Percentiles rank a stretch among this genome's conserved stretches.
These are phyloP conservation scores for Sceloporus tristichus DNA, from an alignment of 2,113 vertebrate species.

Conservation along the genomic window DNA sequence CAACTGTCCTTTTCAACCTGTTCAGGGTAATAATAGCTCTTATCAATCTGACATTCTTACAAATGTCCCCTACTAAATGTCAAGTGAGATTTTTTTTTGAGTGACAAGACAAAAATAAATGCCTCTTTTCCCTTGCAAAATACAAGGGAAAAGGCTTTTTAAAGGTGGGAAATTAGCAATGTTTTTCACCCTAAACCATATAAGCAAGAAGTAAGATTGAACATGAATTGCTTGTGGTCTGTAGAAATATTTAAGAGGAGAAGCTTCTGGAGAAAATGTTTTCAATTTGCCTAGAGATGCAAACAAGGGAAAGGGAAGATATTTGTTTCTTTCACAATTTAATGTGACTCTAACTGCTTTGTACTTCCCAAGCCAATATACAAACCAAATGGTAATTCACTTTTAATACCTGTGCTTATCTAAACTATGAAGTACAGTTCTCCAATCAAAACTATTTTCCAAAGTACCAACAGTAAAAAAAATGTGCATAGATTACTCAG, in stretches of 20 bases:
- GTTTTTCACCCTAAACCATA: neutral
- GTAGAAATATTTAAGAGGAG: neutral
- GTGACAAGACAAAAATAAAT: slow-evolving; percentile 55
- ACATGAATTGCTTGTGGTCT: neutral
- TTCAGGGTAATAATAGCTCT: slow-evolving; percentile 76
- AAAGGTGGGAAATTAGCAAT: slow-evolving; percentile 7
- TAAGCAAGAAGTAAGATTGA: neutral
- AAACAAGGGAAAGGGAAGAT: neutral
- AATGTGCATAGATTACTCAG: neutral
- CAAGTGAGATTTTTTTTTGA: slow-evolving; percentile 77
- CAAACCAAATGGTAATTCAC: neutral
- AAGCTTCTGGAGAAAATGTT: neutral
- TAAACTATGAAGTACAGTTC: too few species aligned
- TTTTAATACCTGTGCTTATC: too few species aligned
- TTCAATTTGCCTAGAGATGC: neutral
- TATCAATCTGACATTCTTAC: slow-evolving; percentile 79
- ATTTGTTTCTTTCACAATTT: neutral
- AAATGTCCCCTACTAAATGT: slow-evolving; percentile 78
- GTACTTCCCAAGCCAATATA: neutral
- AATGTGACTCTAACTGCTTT: neutral
- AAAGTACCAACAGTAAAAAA: too few species aligned
- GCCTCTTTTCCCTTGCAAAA: slow-evolving; percentile 61
- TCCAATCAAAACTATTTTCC: too few species aligned
- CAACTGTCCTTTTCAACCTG: slow-evolving; percentile 69
- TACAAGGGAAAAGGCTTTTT: slow-evolving; percentile 15